Percentiles rank a stretch among this genome's conserved stretches.
These are phyloP conservation scores for Leuciscus idus DNA, from an alignment of 2,113 vertebrate genomes.

Conservation along the genomic window DNA sequence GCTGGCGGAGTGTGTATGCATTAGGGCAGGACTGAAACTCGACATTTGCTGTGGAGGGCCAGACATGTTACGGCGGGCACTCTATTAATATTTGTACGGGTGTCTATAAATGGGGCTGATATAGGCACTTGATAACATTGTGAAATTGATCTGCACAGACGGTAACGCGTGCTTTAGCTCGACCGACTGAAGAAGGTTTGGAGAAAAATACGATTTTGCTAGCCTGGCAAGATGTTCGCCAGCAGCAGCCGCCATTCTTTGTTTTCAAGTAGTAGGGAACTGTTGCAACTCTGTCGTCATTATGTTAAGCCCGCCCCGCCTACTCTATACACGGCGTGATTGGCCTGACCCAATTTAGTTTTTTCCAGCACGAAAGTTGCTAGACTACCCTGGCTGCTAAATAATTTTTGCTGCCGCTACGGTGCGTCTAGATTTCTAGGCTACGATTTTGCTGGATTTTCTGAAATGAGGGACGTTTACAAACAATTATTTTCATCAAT, in stretches of 20 bases:
- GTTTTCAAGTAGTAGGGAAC: no score
- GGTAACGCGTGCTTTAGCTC: constrained; percentile 62
- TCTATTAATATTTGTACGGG: constrained; percentile 76
- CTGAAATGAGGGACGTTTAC: neutral
- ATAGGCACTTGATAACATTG: constrained; percentile 73
- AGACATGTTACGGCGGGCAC: constrained; percentile 27
- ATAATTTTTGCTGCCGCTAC: no score
- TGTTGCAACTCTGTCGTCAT: no score
- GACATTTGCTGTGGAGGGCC: neutral
- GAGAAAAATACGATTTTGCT: neutral
- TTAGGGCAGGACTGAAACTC: constrained; percentile 29
- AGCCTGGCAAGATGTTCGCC: no score
- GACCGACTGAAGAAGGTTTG: neutral
- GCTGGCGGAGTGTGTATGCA: constrained; percentile 23
- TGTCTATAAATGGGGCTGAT: constrained; percentile 74
- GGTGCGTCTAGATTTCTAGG: no score
- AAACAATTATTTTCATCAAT: neutral
- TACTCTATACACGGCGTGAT: no score
- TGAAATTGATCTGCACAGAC: constrained; percentile 63
- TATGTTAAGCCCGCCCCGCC: no score
- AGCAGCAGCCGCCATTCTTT: no score
- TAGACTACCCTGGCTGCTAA: no score
- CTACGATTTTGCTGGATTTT: neutral
- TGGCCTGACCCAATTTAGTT: no score
- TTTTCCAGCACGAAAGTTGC: no score